Evolutionary conservation across 2,113 vertebrate species (phyloP).

Genomic region (Myxocyprinus asiaticus): DNA sequence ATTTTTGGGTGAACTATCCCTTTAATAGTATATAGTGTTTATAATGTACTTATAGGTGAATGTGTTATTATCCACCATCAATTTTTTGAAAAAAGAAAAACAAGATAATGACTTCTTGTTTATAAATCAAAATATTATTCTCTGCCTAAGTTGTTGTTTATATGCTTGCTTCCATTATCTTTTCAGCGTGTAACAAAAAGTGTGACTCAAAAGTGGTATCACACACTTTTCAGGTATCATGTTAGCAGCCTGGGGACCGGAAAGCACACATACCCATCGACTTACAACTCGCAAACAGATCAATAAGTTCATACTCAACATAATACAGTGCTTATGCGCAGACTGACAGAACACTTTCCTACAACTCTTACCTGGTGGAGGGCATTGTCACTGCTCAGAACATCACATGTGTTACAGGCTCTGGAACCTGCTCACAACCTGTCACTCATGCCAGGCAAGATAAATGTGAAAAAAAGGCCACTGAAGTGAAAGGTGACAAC

Average conservation of each 20-base stretch:
- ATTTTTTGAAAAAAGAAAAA: no score
- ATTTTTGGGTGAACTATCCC: no score
- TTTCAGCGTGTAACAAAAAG: background rate
- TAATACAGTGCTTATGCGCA: background rate
- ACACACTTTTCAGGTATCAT: background rate
- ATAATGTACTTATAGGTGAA: no score
- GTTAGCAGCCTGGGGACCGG: background rate
- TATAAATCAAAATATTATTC: background rate
- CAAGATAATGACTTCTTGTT: background rate
- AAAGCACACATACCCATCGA: background rate
- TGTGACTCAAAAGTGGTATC: constrained; percentile 11
- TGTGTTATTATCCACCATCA: no score
- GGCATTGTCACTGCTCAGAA: background rate
- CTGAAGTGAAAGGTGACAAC: constrained; percentile 3
- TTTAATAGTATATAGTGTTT: no score
- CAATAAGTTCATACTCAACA: background rate
- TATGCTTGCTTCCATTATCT: background rate
- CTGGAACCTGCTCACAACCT: constrained; percentile 11
- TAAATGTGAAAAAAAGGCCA: constrained; percentile 20
- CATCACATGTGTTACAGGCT: background rate
- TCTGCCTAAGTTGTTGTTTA: constrained; percentile 9
- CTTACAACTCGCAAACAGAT: constrained; percentile 4
- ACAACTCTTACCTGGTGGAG: background rate
- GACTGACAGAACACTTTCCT: background rate
- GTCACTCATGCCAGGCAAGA: constrained; percentile 44